Evolutionary conservation across 1,140 invertebrate genomes (phyloP).

Genomic region (Augochlora pura): DNA sequence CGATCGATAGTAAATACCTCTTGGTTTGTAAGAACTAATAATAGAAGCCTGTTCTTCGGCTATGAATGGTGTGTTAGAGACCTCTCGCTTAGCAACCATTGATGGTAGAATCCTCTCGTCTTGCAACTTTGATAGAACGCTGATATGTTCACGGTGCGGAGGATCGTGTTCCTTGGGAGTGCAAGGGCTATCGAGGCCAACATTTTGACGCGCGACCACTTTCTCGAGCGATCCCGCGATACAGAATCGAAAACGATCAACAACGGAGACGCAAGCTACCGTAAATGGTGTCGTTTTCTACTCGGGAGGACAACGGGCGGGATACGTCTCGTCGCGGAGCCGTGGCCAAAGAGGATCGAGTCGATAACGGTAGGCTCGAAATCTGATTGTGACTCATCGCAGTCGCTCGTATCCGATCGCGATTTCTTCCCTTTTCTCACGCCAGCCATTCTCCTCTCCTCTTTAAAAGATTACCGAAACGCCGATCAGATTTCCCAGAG

Average conservation of each 20-base stretch:
- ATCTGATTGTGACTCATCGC: slow-evolving; percentile 59
- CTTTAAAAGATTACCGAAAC: not conserved
- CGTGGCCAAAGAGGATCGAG: slow-evolving; percentile 29
- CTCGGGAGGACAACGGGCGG: slow-evolving; percentile 29
- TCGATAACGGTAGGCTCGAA: slow-evolving; percentile 52
- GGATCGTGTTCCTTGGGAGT: no score
- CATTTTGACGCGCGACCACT: slow-evolving; percentile 70
- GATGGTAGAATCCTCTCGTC: no score
- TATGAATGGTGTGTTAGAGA: no score
- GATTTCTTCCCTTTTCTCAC: not conserved
- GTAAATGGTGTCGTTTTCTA: slow-evolving; percentile 71
- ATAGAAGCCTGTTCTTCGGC: no score
- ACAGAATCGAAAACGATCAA: slow-evolving; percentile 52
- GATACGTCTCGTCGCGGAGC: slow-evolving; percentile 10
- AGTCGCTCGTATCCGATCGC: not conserved
- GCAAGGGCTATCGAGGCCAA: slow-evolving; percentile 66
- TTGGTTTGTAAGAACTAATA: no score
- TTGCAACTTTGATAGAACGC: no score
- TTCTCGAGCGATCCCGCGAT: slow-evolving; percentile 60
- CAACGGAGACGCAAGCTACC: slow-evolving; percentile 64
- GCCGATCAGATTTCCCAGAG: not conserved
- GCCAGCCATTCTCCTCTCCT: not conserved
- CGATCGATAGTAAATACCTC: no score
- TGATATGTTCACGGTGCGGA: no score
- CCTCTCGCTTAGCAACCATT: no score